Conservation (phyloP, 2,888 invertebrate species). For the Flexamia atlantica region DNA sequence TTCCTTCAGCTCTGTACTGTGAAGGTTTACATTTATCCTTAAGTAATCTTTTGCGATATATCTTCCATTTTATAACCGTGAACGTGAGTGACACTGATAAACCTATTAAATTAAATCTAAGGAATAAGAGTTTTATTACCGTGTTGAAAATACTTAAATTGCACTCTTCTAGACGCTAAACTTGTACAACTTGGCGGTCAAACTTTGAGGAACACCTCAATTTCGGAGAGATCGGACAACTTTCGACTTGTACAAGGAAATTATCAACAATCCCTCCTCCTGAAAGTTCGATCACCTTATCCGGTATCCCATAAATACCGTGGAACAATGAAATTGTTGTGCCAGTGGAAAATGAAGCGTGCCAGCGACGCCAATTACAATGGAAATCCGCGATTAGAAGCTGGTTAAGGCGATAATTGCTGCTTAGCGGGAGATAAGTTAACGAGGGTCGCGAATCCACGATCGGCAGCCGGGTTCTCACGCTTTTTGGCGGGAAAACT, state of each 20-base stretch:
- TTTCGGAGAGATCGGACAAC: background rate
- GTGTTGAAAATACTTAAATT: too few species aligned
- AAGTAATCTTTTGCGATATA: too few species aligned
- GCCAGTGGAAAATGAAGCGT: background rate
- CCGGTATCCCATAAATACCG: background rate
- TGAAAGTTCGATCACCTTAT: background rate
- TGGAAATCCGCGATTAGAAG: conserved; percentile 37
- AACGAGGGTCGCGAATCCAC: conserved; percentile 16
- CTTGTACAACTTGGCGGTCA: too few species aligned
- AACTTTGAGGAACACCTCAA: background rate
- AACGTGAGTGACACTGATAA: too few species aligned
- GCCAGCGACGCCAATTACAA: conserved; percentile 18
- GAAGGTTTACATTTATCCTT: too few species aligned
- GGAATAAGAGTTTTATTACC: too few species aligned
- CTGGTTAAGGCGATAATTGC: conserved; percentile 33
- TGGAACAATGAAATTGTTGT: conserved; percentile 21
- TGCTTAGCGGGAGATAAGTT: conserved; percentile 28
- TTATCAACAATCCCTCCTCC: background rate
- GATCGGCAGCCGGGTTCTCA: conserved; percentile 46
- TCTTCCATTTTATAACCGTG: too few species aligned
- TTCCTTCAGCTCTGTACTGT: too few species aligned
- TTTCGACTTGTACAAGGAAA: conserved; percentile 9
- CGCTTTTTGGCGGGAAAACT: conserved; percentile 10
- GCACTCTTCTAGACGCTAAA: too few species aligned
- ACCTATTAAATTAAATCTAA: too few species aligned